Evolutionary conservation across 2,888 invertebrate species (phyloP), one percentile per base, ranked within the genome.

Genomic region (Tenthredo mesomela): DNA sequence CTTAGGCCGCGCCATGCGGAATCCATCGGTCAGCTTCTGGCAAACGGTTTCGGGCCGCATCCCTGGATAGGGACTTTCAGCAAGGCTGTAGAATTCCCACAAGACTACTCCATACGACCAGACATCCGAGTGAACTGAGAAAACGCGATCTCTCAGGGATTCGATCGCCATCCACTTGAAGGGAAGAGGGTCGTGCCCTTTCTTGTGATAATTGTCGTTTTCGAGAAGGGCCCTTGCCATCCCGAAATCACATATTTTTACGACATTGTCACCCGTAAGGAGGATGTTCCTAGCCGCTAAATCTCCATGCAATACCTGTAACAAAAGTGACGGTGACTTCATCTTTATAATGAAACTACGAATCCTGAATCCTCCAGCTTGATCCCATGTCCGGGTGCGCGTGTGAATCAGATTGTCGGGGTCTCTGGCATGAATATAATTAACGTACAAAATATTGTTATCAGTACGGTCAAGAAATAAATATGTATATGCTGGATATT

Each of bases 161-260:
- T 98, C 98, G 85, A 98, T 94, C 0, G 98, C 97, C 94, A 98
- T 95, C 98, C 98, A 98, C 93, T 98, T 98, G n/a, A 98, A 96
- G 75, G 98, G 98, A 15, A 98, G 93, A 0, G 96, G 96, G 84
- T 96, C 96, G 92, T 97, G 96, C 92, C 96, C 97, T 91, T 97
- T 96, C 92, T 98, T 98, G 90, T 96, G 96, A 91, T 98, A 98
- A 93, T 97, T 97, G 84, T 97, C 96, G 87, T 95, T 96, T 90
- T 97, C 97, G 89, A 96, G 96, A 95, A 97, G 96, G 90, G 97
- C 97, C 89, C 97, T 96, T 0, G 98, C 97, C 86, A 98, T 94
- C 15, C 98, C 98, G 93, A 98, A 98, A 93, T 98, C 98, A 92
- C 98, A 98, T 88, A 98, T 98, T 93, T 98, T 98, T 0, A 98